Conservation (phyloP, 2,113 vertebrate genomes). For the Zosterops pallidus region DNA sequence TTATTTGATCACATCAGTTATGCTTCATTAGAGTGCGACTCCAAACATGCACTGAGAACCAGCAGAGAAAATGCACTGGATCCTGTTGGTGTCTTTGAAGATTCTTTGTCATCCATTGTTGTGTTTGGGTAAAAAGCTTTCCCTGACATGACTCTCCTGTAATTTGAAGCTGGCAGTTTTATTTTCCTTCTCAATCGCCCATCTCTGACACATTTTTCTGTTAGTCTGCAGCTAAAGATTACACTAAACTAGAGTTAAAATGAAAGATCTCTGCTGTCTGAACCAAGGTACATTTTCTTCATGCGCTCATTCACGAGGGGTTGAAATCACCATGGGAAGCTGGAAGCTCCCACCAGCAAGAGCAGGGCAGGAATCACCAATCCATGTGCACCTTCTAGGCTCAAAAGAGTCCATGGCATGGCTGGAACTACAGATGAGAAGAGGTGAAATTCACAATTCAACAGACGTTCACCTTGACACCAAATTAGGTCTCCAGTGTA, state of each 20-base stretch:
- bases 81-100: neutral
- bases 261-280: neutral
- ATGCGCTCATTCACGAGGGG: accelerated
- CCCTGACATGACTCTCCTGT: neutral
- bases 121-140: neutral
- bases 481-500: accelerated
- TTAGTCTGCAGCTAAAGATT: neutral
- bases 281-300: neutral
- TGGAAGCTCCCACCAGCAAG: neutral
- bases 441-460: neutral
- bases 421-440: neutral
- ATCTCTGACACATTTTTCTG: neutral
- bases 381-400: neutral
- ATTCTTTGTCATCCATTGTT: neutral
- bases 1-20: neutral
- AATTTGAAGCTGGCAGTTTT: neutral
- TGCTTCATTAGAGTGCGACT: neutral
- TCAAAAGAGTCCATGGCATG: neutral
- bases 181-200: neutral
- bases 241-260: neutral
- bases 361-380: neutral
- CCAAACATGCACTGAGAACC: neutral
- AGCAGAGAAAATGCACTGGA: neutral
- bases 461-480: neutral
- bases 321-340: neutral